Conservation (phyloP, 2,797 vertebrate genomes). For the Clarias laeviceps region DNA sequence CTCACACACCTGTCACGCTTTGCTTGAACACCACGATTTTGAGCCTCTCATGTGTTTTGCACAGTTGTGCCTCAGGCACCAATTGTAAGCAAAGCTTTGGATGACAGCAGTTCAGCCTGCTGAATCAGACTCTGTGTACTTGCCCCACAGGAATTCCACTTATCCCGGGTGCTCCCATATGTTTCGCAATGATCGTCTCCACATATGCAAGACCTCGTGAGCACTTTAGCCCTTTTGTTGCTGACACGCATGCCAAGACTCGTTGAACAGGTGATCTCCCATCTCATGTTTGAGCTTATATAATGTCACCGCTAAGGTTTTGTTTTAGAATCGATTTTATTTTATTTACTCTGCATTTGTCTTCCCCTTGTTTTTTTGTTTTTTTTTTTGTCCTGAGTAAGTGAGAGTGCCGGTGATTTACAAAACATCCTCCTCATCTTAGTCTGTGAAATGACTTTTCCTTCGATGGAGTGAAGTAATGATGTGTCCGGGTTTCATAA, state of each 20-base stretch:
- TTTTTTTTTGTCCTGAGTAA: slow-evolving; percentile 18
- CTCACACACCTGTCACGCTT: slow-evolving; percentile 9
- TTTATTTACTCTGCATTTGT: not conserved
- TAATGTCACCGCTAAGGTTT: slow-evolving; percentile 23
- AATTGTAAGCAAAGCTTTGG: not conserved
- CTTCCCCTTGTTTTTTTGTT: not conserved
- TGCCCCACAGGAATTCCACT: not conserved
- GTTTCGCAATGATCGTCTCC: slow-evolving; percentile 13
- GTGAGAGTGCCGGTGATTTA: slow-evolving; percentile 14
- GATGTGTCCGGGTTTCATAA: not conserved
- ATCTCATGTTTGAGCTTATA: slow-evolving; percentile 38
- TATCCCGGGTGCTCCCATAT: not conserved
- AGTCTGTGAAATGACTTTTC: not conserved
- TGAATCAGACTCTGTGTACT: not conserved
- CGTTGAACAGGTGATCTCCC: slow-evolving; percentile 46
- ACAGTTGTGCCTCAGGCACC: slow-evolving; percentile 15
- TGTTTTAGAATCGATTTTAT: not conserved
- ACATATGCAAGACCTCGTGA: not conserved
- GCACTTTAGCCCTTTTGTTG: slow-evolving; percentile 1
- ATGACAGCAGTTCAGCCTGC: slow-evolving; percentile 10
- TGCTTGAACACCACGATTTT: slow-evolving; percentile 4
- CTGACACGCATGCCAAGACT: slow-evolving; percentile 46
- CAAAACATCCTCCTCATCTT: not conserved
- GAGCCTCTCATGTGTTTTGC: not conserved
- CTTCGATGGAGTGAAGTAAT: slow-evolving; percentile 1